Percentiles rank a stretch among this genome's conserved stretches.
These are phyloP conservation scores for Pectinophora gossypiella DNA, from an alignment of 1,140 invertebrate genomes.

Conservation along the genomic window DNA sequence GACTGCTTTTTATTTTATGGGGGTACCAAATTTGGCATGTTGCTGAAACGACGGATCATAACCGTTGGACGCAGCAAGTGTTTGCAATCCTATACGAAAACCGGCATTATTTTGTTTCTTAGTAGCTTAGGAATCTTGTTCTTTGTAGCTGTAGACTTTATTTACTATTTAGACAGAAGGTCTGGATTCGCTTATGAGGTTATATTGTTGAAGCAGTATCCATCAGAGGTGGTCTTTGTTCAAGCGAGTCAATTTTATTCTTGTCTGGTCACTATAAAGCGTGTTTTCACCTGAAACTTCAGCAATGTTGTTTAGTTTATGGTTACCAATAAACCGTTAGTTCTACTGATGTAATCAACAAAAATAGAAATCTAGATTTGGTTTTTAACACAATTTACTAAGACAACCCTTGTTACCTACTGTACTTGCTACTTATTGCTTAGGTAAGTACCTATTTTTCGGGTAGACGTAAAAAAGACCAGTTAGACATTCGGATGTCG, in stretches of 20 bases:
- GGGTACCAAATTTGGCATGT: constrained; percentile 60
- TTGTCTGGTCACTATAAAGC: constrained; percentile 37
- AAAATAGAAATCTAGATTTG: too few species aligned
- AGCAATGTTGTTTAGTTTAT: too few species aligned
- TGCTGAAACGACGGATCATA: constrained; percentile 58
- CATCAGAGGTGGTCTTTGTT: constrained; percentile 23
- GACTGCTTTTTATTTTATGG: constrained; percentile 61
- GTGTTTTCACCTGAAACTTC: constrained; percentile 44
- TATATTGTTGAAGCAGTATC: constrained; percentile 28
- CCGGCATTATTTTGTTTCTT: constrained; percentile 43
- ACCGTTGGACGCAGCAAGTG: constrained; percentile 58
- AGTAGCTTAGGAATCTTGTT: constrained; percentile 14
- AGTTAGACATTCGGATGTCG: too few species aligned
- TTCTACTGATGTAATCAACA: too few species aligned
- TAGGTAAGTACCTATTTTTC: too few species aligned
- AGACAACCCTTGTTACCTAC: too few species aligned
- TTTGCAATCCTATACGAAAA: constrained; percentile 50
- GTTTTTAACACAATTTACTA: too few species aligned
- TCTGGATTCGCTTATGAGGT: constrained; percentile 4
- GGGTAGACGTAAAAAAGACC: too few species aligned
- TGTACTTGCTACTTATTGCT: too few species aligned
- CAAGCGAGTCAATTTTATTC: constrained; percentile 46
- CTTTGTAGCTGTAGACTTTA: constrained; percentile 18
- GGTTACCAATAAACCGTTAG: too few species aligned
- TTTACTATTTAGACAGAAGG: constrained; percentile 5